phyloP scores from a whole-genome alignment of 2,113 vertebrate genomes.

The Nipponia nippon region DNA sequence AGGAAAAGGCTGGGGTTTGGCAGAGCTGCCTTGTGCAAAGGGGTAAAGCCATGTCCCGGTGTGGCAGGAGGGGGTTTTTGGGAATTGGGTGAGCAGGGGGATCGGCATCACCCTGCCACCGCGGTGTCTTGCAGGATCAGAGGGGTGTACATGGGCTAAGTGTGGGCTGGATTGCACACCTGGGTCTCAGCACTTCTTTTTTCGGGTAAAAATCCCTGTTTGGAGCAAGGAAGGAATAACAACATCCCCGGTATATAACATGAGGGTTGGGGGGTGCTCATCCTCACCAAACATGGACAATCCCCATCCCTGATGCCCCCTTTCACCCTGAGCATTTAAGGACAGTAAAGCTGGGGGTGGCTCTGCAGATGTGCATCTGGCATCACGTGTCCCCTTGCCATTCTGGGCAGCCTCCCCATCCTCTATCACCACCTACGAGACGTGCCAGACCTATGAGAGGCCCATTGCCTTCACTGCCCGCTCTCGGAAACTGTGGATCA shows the following conservation, averaged over 20 bases:
- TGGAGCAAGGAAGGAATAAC: neutral
- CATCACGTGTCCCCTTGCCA: neutral
- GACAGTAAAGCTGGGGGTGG: neutral
- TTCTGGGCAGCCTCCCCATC: slow-evolving; percentile 85
- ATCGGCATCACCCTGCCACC: accelerated
- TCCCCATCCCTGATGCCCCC: neutral
- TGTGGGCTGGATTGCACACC: neutral
- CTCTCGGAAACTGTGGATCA: slow-evolving; percentile 95
- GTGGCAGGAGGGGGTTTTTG: neutral
- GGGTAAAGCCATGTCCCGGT: accelerated
- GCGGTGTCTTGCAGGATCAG: accelerated
- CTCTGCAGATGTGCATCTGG: neutral
- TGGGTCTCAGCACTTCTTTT: neutral
- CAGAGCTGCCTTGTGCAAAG: neutral
- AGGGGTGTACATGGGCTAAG: neutral
- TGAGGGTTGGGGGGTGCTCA: neutral
- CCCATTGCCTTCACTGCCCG: slow-evolving; percentile 97
- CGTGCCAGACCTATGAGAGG: slow-evolving; percentile 95
- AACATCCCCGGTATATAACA: neutral
- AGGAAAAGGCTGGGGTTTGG: neutral
- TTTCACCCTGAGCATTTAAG: neutral
- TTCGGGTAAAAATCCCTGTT: neutral
- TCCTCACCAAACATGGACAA: accelerated
- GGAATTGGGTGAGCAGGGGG: neutral
- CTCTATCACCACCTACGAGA: slow-evolving; percentile 98